Evolutionary conservation across 2,113 vertebrate species (phyloP).

Genomic region (Grammomys surdaster): DNA sequence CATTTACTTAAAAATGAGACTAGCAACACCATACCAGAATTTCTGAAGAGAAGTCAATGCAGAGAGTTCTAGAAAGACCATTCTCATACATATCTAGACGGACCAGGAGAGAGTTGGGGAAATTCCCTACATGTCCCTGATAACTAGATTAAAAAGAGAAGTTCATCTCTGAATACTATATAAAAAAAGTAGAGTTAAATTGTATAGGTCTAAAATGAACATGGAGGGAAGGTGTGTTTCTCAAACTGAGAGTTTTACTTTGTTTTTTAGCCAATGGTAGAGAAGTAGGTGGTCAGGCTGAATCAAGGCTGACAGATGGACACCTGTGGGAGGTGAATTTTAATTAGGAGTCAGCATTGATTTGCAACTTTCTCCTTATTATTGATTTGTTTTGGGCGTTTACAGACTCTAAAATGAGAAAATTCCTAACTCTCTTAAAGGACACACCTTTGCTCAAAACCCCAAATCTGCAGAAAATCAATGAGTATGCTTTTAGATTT

Average conservation of each 20-base stretch:
- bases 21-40: not conserved
- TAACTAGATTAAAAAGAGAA: not conserved
- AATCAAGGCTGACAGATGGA: rapidly evolving
- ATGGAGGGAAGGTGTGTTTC: not conserved
- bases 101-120: not conserved
- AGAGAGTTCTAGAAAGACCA: not conserved
- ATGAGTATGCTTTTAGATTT: not conserved
- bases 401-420: not conserved
- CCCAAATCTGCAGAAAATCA: not conserved
- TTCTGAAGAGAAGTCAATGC: not conserved
- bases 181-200: not conserved
- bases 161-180: not conserved
- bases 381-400: not conserved
- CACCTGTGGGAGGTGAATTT: not conserved
- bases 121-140: rapidly evolving
- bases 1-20: not conserved
- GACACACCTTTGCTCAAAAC: not conserved
- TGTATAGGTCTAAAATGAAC: not conserved
- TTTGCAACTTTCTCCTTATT: not conserved
- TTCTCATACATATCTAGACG: not conserved
- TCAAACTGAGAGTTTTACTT: not conserved
- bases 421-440: not conserved
- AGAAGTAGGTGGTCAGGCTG: not conserved
- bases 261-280: not conserved
- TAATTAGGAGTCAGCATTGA: not conserved